Base-by-base conservation (phyloP, 2,797 vertebrate species). In the Gymnoscopelus microlampas region DNA sequence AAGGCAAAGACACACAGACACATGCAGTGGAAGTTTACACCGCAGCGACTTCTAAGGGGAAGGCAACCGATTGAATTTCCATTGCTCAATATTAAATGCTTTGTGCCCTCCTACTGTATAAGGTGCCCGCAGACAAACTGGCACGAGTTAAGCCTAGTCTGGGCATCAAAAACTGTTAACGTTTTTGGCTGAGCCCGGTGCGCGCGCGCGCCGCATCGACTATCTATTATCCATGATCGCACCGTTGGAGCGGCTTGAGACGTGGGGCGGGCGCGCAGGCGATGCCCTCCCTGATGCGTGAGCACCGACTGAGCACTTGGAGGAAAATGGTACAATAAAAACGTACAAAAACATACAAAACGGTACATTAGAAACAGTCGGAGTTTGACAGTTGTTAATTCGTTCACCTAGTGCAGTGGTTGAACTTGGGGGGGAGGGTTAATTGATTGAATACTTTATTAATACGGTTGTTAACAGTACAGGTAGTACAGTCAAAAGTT, bases 41-140 rank as follows among this genome's bases (percentile, higher is more conserved):
- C n/a, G 73, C 78, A 59, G 79, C 80, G 73, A 54, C 67, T 70
- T 85, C 76, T 78, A 73, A 82, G 82, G 82, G 83, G 75, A 82
- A 77, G 76, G 39, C 39, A 44, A 54, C 68, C 80, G 60, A 87
- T 90, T 90, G 88, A 90, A 86, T 89, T 87, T 84, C 82, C 74
- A 77, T 81, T 89, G 86, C 86, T 91, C 89, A 80, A 86, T 90
- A 87, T 87, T 84, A 90, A 91, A 90, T 72, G 71, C 80, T 88
- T 77, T 77, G 80, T 87, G 82, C 79, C 81, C 85, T 81, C 63
- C 79, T 77, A 75, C 39, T 44, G 39, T 44, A 19, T 19, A 44
- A 44, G 87, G 76, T 88, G 80, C 80, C 86, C 44, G 71, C 77
- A 87, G 86, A 90, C 82, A 89, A 85, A 81, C 85, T 78, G 83